A percentile compares a stretch with the other conserved stretches of the same genome.
Evolutionary conservation across 1,140 invertebrate genomes (phyloP).

Genomic region (Trichonephila inaurata): DNA sequence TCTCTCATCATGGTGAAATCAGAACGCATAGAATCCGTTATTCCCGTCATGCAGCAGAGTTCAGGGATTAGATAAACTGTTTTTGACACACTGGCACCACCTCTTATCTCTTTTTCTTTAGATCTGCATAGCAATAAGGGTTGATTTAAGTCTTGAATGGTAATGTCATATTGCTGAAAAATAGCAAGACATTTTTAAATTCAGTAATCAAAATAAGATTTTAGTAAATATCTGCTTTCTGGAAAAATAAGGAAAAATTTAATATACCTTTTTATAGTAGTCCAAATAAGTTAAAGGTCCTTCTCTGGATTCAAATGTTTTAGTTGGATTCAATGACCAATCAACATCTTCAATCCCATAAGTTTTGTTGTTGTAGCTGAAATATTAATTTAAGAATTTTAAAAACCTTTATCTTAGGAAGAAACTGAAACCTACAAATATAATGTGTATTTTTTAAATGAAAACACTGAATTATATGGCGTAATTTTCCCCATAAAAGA

Average conservation of each 20-base stretch:
- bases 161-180: conserved; percentile 79
- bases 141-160: conserved; percentile 79
- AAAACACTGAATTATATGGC: no score
- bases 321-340: conserved; percentile 80
- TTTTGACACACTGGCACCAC: conserved; percentile 10
- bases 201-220: no score
- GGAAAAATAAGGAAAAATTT: neutral
- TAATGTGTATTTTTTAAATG: no score
- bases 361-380: conserved; percentile 82
- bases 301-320: conserved; percentile 79
- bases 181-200: neutral
- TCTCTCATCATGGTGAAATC: conserved; percentile 88
- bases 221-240: no score
- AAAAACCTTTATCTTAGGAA: neutral
- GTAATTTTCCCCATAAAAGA: no score
- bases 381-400: neutral
- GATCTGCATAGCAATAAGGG: conserved; percentile 79
- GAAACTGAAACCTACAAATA: no score
- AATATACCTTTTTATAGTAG: conserved; percentile 80
- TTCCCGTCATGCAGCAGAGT: conserved; percentile 81
- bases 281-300: conserved; percentile 79
- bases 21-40: conserved; percentile 83
- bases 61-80: conserved; percentile 80
- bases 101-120: conserved; percentile 71
- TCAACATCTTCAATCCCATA: conserved; percentile 82